phyloP scores from a whole-genome alignment of 2,888 invertebrate species.

The Tholera decimalis region DNA sequence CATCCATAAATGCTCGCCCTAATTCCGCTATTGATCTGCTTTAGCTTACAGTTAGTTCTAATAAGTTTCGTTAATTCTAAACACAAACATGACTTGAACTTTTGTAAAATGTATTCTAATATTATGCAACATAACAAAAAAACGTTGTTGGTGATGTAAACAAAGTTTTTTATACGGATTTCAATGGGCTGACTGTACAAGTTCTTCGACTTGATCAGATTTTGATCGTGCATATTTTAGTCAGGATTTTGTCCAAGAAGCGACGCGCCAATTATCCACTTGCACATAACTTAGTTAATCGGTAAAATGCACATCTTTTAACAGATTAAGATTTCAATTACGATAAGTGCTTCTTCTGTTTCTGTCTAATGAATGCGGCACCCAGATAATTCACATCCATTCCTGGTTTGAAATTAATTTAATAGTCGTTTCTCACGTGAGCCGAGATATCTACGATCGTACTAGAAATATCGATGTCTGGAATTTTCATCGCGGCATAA shows the following conservation, averaged over 20 bases:
- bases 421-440: constrained; percentile 74
- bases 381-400: constrained; percentile 68
- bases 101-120: constrained; percentile 44
- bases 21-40: not conserved
- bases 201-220: constrained; percentile 53
- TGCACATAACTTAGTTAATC: constrained; percentile 50
- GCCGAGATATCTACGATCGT: constrained; percentile 70
- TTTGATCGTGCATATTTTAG: constrained; percentile 7
- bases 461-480: constrained; percentile 78
- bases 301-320: constrained; percentile 60
- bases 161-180: constrained; percentile 45
- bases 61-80: too few relatives aligned
- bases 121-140: constrained; percentile 28
- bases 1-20: constrained; percentile 21
- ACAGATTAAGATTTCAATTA: constrained; percentile 70
- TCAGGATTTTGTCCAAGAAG: constrained; percentile 27
- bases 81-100: constrained; percentile 3
- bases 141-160: constrained; percentile 37
- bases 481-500: constrained; percentile 76
- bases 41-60: not conserved
- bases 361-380: constrained; percentile 68
- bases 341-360: constrained; percentile 66
- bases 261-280: constrained; percentile 34
- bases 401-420: constrained; percentile 67
- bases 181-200: constrained; percentile 35